Evolutionary conservation across 2,113 vertebrate genomes (phyloP).

Genomic region (Atherinomorus stipes): DNA sequence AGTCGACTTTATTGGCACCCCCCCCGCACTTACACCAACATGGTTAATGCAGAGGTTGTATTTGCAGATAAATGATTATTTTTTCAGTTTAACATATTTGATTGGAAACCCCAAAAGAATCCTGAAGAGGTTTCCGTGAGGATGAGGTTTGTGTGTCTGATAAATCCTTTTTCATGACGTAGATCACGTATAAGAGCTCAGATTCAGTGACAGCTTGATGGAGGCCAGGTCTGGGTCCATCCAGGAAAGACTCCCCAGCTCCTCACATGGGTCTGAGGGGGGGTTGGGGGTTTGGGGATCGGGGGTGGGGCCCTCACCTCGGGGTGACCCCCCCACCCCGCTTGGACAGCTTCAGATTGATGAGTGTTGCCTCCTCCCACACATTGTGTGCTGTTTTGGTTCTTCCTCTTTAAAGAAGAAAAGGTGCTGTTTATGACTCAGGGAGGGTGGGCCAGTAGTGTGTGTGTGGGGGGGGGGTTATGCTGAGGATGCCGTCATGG

Average conservation of each 20-base stretch:
- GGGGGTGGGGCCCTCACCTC: conserved; percentile 61
- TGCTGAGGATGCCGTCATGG: conserved; percentile 62
- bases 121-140: too few species aligned
- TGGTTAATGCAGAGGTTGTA: too few species aligned
- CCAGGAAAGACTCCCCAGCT: conserved; percentile 52
- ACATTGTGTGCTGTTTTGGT: conserved; percentile 71
- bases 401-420: conserved; percentile 71
- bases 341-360: conserved; percentile 70
- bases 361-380: conserved; percentile 61
- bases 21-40: too few species aligned
- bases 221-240: conserved; percentile 57
- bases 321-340: conserved; percentile 57
- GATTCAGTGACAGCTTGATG: conserved; percentile 44
- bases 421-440: conserved; percentile 55
- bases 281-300: conserved; percentile 21
- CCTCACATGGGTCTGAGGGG: conserved; percentile 9
- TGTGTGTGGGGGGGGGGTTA: too few species aligned
- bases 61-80: too few species aligned
- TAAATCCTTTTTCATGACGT: too few species aligned
- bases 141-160: too few species aligned
- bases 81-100: too few species aligned
- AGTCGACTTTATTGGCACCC: too few species aligned
- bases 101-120: too few species aligned
- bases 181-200: too few species aligned
- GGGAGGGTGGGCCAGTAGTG: conserved; percentile 47